A percentile compares a stretch with the other conserved stretches of the same genome.
phyloP scores from a whole-genome alignment of 1,140 invertebrate genomes.

The Gryllus bimaculatus region DNA sequence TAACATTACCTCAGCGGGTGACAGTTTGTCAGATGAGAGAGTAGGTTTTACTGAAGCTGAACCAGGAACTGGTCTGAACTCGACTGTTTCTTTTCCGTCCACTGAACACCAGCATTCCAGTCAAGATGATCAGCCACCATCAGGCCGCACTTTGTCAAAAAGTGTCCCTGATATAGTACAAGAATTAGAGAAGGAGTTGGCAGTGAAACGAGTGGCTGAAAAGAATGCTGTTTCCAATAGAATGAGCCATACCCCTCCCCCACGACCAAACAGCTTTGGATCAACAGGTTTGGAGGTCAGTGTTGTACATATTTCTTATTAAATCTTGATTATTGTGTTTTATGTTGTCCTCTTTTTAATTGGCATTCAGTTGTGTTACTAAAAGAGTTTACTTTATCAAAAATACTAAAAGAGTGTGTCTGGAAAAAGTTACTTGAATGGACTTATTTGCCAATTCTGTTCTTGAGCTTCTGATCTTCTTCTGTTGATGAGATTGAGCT shows the following conservation, averaged over 20 bases:
- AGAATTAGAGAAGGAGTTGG: constrained; percentile 57
- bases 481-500: no score
- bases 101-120: not conserved
- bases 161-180: constrained; percentile 63
- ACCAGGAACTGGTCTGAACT: not conserved
- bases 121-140: constrained; percentile 10
- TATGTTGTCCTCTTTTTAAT: not conserved
- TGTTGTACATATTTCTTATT: constrained; percentile 15
- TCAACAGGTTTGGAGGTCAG: constrained; percentile 21
- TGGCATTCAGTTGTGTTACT: not conserved
- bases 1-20: not conserved
- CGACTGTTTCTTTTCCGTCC: constrained; percentile 9
- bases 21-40: not conserved
- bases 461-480: no score
- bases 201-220: constrained; percentile 40
- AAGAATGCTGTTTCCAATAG: constrained; percentile 18
- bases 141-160: constrained; percentile 38
- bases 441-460: no score
- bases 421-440: no score
- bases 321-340: not conserved
- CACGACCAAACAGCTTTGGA: constrained; percentile 22
- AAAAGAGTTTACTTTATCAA: no score
- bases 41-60: not conserved
- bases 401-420: no score
- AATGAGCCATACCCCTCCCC: constrained; percentile 18